Conservation (phyloP, 2,113 vertebrate species). For the Erpornis zantholeuca region DNA sequence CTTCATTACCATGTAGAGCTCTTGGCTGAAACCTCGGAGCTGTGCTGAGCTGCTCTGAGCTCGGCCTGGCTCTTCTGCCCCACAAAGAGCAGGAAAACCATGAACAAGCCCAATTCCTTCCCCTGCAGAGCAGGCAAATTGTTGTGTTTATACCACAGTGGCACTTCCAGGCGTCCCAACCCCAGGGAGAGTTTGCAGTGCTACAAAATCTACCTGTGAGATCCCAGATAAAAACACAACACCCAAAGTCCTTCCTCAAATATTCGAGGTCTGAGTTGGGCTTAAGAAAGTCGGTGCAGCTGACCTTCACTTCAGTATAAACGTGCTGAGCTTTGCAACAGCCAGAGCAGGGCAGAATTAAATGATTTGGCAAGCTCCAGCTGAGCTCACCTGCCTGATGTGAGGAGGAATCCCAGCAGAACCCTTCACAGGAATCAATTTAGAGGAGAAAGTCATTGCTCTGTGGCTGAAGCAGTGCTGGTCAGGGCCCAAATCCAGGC, state of each 20-base stretch:
- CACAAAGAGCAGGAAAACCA: background rate
- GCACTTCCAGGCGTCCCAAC: background rate
- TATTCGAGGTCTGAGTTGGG: background rate
- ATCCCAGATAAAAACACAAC: background rate
- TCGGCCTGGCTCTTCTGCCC: background rate
- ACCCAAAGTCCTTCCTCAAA: background rate
- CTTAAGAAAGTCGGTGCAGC: background rate
- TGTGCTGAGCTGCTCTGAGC: background rate
- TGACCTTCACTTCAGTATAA: background rate
- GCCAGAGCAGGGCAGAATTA: background rate
- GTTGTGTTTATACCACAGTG: background rate
- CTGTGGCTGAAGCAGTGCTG: background rate
- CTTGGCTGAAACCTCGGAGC: background rate
- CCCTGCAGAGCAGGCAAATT: background rate
- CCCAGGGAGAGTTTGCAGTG: background rate
- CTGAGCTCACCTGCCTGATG: background rate
- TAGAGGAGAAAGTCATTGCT: background rate
- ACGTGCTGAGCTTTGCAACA: conserved; percentile 24
- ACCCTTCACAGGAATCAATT: background rate
- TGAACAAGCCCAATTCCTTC: background rate
- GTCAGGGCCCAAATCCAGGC: background rate
- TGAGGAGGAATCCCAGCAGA: conserved; percentile 23
- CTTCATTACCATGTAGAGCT: conserved; percentile 6
- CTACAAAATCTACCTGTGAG: background rate
- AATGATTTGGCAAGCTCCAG: conserved; percentile 21